These are phyloP conservation scores for Thrips palmi DNA, from an alignment of 1,140 invertebrate genomes.

Conservation along the genomic window DNA sequence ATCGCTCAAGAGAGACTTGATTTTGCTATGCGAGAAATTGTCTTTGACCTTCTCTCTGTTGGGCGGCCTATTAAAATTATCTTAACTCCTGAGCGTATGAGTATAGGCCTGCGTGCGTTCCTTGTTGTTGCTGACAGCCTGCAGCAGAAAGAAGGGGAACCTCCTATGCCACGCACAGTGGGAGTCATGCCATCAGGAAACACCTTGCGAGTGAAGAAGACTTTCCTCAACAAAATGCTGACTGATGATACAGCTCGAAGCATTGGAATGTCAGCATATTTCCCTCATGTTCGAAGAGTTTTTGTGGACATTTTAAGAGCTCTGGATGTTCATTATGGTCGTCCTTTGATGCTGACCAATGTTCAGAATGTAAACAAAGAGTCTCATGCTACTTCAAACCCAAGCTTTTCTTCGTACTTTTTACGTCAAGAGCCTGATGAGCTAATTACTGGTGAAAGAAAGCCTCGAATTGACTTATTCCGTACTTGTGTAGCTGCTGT, in stretches of 20 bases:
- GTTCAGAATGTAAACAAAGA: constrained; percentile 85
- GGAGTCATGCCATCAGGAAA: constrained; percentile 87
- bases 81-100: constrained; percentile 94
- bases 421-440: constrained; percentile 60
- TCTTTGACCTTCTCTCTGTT: constrained; percentile 93
- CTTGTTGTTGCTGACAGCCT: constrained; percentile 95
- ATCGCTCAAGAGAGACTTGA: constrained; percentile 94
- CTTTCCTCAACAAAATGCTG: constrained; percentile 87
- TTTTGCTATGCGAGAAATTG: constrained; percentile 97
- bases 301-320: constrained; percentile 92
- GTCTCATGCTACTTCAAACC: not conserved
- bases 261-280: constrained; percentile 93
- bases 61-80: constrained; percentile 88
- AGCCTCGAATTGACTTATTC: constrained; percentile 94
- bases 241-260: constrained; percentile 88
- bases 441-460: constrained; percentile 91
- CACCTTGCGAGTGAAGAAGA: constrained; percentile 88
- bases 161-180: constrained; percentile 90
- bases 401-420: not conserved
- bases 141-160: constrained; percentile 96
- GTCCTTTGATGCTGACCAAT: constrained; percentile 88
- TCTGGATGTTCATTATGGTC: constrained; percentile 89
- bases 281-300: constrained; percentile 83
- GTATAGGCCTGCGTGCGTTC: constrained; percentile 90
- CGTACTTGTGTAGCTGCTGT: constrained; percentile 96